A percentile compares a stretch with the other conserved stretches of the same genome.
Conservation (phyloP, 2,797 vertebrate species). For the Amblyopsis hoosieri region DNA sequence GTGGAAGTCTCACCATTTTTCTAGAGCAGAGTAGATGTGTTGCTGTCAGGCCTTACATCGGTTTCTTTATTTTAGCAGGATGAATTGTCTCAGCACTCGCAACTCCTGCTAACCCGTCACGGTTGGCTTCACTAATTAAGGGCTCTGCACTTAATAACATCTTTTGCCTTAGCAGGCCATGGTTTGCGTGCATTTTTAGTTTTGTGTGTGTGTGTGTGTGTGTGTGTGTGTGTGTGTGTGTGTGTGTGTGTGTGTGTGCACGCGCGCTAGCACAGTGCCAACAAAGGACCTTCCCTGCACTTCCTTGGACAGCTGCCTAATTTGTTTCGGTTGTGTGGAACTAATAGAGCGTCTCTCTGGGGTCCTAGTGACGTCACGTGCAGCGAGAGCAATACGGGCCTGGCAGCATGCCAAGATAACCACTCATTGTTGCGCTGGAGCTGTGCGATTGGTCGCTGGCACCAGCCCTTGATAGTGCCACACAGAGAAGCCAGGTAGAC, state of each 20-base stretch:
- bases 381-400: constrained; percentile 40
- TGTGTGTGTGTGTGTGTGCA: constrained; percentile 8
- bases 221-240: constrained; percentile 1
- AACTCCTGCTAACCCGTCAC: too few relatives aligned
- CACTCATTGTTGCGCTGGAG: constrained; percentile 67
- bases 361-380: constrained; percentile 72
- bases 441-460: constrained; percentile 56
- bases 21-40: background rate
- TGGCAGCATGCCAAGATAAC: constrained; percentile 66
- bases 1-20: background rate
- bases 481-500: constrained; percentile 38
- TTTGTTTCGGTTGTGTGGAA: constrained; percentile 76
- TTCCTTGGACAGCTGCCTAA: constrained; percentile 73
- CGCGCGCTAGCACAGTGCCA: constrained; percentile 33
- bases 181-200: background rate
- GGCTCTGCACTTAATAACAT: constrained; percentile 24
- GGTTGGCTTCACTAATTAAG: background rate
- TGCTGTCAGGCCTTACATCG: background rate
- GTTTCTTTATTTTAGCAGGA: background rate
- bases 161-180: constrained; percentile 12
- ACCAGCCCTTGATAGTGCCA: constrained; percentile 45
- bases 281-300: constrained; percentile 67
- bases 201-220: constrained; percentile 7
- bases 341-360: constrained; percentile 60
- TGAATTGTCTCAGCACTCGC: background rate